phyloP scores from a whole-genome alignment of 2,113 vertebrate species.

The human region GRCh38 chr12:129254001-129254500 shows the following conservation, averaged over 20 bases:
- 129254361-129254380: background rate
- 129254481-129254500: background rate
- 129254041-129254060: rapidly evolving
- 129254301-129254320: background rate
- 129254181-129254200: background rate
- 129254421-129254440: no score
- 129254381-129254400: background rate
- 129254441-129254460: background rate
- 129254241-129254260: background rate
- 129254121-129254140: rapidly evolving
- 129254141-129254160: background rate
- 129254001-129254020: background rate
- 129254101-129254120: rapidly evolving
- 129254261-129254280: background rate
- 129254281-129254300: background rate
- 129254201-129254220: background rate
- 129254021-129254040: background rate
- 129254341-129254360: background rate
- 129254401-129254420: background rate
- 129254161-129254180: background rate
- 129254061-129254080: background rate
- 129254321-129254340: background rate
- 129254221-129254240: background rate
- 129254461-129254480: background rate
- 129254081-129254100: rapidly evolving